phyloP scores from a whole-genome alignment of 2,888 invertebrate genomes.

The Cheilosia pagana region DNA sequence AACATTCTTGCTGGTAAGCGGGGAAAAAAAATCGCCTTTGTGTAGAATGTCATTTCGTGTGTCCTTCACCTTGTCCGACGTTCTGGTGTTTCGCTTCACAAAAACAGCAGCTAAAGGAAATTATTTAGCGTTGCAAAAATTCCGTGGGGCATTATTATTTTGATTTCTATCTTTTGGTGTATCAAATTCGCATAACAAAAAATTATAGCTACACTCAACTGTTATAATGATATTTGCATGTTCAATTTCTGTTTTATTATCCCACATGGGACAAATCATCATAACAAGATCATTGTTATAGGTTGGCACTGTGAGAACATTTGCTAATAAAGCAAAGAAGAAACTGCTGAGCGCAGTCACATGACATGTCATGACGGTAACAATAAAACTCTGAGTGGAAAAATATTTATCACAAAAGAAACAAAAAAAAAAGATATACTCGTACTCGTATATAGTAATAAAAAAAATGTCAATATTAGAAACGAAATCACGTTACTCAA shows the following conservation, averaged over 20 bases:
- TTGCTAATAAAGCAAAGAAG: not conserved
- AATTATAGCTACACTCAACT: not conserved
- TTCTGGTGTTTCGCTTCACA: not conserved
- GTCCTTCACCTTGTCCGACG: constrained; percentile 9
- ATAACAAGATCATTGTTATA: constrained; percentile 7
- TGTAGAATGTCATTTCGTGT: not conserved
- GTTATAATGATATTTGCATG: constrained; percentile 32
- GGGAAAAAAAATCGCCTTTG: too few species aligned
- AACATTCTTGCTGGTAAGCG: not conserved
- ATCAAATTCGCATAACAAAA: not conserved
- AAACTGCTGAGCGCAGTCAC: constrained; percentile 2
- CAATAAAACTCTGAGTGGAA: constrained; percentile 18
- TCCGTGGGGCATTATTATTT: not conserved
- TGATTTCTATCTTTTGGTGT: constrained; percentile 3
- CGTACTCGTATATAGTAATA: not conserved
- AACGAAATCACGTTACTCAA: not conserved
- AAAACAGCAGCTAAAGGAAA: constrained; percentile 1
- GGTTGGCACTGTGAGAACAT: not conserved
- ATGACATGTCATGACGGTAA: constrained; percentile 7
- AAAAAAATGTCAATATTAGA: constrained; percentile 2
- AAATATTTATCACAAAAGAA: constrained; percentile 9
- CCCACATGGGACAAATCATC: constrained; percentile 9
- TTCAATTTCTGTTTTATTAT: constrained; percentile 21
- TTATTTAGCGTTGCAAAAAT: constrained; percentile 26
- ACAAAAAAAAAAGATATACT: not conserved